Percentiles rank a stretch among this genome's conserved stretches.
Conservation (phyloP, 1,140 invertebrate species). For the Papilio helenus region DNA sequence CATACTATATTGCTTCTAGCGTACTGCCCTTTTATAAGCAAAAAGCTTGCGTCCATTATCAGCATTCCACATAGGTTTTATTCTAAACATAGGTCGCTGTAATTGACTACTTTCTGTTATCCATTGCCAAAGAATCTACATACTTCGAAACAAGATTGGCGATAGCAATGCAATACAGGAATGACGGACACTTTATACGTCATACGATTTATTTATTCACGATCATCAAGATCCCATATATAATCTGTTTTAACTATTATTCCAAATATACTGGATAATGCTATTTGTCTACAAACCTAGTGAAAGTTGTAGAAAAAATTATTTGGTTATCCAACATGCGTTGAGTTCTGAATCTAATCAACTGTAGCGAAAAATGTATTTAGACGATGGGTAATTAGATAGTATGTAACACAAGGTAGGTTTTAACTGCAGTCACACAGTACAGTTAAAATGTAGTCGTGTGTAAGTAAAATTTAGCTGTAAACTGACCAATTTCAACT, state of each 20-base stretch:
- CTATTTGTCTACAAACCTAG: background rate
- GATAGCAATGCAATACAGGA: constrained; percentile 1
- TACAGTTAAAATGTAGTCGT: too few species aligned
- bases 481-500: too few species aligned
- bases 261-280: background rate
- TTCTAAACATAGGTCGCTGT: constrained; percentile 14
- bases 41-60: background rate
- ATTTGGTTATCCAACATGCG: background rate
- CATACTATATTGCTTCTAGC: background rate
- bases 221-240: background rate
- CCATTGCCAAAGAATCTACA: constrained; percentile 25
- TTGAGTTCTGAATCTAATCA: background rate
- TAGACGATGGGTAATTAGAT: background rate
- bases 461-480: too few species aligned
- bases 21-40: background rate
- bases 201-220: constrained; percentile 21
- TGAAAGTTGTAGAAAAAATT: background rate
- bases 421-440: too few species aligned
- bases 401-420: background rate
- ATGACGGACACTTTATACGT: constrained; percentile 15
- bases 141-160: background rate
- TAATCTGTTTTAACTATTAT: background rate
- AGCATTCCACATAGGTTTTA: constrained; percentile 4
- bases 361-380: background rate
- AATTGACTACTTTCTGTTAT: constrained; percentile 22